phyloP scores from a whole-genome alignment of 2,113 vertebrate genomes.

The Trematocara nigrifrons region DNA sequence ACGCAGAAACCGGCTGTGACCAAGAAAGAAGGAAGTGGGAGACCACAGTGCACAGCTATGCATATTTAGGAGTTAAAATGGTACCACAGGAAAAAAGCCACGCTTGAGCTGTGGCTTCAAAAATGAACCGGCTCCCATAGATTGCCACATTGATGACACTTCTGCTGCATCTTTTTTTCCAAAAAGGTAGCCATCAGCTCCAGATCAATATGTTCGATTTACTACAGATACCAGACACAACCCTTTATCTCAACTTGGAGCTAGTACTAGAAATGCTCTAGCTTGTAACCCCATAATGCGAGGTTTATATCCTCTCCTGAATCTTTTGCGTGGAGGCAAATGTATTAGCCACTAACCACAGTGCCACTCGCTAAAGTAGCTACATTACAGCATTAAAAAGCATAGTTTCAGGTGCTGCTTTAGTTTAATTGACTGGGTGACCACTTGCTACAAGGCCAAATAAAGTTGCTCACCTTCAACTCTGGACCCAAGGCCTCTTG shows the following conservation, averaged over 20 bases:
- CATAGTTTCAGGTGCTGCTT: background rate
- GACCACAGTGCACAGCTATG: background rate
- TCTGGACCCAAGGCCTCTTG: background rate
- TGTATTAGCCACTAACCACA: background rate
- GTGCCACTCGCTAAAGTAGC: background rate
- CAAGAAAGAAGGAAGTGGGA: background rate
- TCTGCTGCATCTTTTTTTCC: background rate
- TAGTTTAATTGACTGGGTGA: background rate
- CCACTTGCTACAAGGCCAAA: background rate
- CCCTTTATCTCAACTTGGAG: background rate
- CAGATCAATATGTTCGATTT: background rate
- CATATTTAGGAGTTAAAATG: background rate
- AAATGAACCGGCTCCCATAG: background rate
- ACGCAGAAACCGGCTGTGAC: background rate
- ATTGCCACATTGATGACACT: background rate
- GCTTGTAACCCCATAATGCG: background rate
- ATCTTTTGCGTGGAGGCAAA: background rate
- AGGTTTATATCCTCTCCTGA: background rate
- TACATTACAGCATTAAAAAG: background rate
- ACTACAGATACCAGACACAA: background rate
- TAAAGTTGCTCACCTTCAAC: background rate
- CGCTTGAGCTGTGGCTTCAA: background rate
- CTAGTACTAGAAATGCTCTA: background rate
- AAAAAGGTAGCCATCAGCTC: background rate
- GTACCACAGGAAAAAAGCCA: background rate